A percentile compares a stretch with the other conserved stretches of the same genome.
Evolutionary conservation across 2,888 invertebrate species (phyloP).

Genomic region (Drosophila sordidula): DNA sequence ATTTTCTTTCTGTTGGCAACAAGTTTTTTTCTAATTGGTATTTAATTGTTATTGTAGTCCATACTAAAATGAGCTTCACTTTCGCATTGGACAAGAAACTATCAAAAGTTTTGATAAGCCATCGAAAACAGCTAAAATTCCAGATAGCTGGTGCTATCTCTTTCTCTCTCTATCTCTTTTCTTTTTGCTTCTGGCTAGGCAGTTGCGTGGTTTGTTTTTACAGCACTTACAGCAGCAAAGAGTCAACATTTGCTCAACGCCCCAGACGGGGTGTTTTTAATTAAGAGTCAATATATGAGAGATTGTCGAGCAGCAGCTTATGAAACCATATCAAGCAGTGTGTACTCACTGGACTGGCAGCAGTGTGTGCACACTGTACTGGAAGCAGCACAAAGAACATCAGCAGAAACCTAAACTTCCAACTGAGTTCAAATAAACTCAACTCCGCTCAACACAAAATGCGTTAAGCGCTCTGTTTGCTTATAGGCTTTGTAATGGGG

Average conservation of each 20-base stretch:
- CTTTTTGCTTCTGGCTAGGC: background rate
- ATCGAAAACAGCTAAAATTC: conserved; percentile 6
- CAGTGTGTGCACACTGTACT: background rate
- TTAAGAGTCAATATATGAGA: conserved; percentile 67
- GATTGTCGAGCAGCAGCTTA: conserved; percentile 33
- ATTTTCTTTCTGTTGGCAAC: conserved; percentile 5
- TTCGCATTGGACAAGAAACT: conserved; percentile 8
- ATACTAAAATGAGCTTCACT: background rate
- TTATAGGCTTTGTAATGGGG: conserved; percentile 12
- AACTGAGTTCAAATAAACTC: background rate
- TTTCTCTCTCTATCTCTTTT: background rate
- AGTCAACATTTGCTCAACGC: conserved; percentile 51
- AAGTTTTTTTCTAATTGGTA: conserved; percentile 55
- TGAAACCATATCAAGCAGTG: conserved; percentile 42
- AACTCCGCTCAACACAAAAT: conserved; percentile 6
- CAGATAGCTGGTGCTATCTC: background rate
- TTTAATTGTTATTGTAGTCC: conserved; percentile 46
- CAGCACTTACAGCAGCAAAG: conserved; percentile 49
- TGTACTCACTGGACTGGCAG: conserved; percentile 3
- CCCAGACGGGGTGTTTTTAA: conserved; percentile 39
- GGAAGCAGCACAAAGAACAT: background rate
- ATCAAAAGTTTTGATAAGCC: conserved; percentile 49
- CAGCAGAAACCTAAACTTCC: background rate
- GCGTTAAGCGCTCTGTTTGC: conserved; percentile 6
- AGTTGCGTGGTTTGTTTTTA: conserved; percentile 38